phyloP scores from a whole-genome alignment of 2,888 invertebrate genomes.

The Allolobophora icterica region DNA sequence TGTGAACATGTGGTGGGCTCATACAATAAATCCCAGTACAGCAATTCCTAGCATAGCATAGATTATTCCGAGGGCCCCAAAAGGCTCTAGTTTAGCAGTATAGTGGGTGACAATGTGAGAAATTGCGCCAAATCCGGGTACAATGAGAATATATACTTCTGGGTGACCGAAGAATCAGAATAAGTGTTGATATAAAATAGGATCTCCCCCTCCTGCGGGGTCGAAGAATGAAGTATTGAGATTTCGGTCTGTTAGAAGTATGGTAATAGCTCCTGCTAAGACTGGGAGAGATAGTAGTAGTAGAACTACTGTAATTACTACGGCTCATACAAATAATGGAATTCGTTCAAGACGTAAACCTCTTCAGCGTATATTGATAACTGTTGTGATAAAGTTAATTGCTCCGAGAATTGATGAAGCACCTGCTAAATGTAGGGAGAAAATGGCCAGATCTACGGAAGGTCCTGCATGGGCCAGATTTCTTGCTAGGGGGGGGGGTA shows the following conservation, averaged over 20 bases:
- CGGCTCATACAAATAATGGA: conserved; percentile 78
- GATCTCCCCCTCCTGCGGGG: conserved; percentile 80
- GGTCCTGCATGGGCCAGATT: conserved; percentile 74
- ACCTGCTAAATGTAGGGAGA: conserved; percentile 78
- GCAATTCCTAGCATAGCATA: conserved; percentile 86
- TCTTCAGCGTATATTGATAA: conserved; percentile 75
- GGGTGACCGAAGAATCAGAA: conserved; percentile 89
- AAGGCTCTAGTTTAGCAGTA: conserved; percentile 75
- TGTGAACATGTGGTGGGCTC: conserved; percentile 85
- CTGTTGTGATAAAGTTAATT: conserved; percentile 81
- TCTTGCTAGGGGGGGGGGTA: conserved; percentile 76
- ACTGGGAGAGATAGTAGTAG: conserved; percentile 77
- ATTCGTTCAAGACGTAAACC: conserved; percentile 73
- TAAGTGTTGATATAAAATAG: conserved; percentile 81
- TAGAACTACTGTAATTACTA: conserved; percentile 74
- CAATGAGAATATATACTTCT: conserved; percentile 85
- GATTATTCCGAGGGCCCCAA: conserved; percentile 76
- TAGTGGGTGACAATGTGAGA: conserved; percentile 77
- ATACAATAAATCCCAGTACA: conserved; percentile 81
- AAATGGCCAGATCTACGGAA: conserved; percentile 79
- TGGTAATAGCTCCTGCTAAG: conserved; percentile 79
- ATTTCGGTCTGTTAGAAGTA: too few relatives aligned
- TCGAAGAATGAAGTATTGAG: conserved; percentile 83
- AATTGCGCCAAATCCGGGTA: conserved; percentile 82
- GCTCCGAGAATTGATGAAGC: conserved; percentile 75